Percentiles rank a stretch among this genome's conserved stretches.
These are phyloP conservation scores for Orchesella flavescens DNA, from an alignment of 2,888 invertebrate genomes.

Conservation along the genomic window DNA sequence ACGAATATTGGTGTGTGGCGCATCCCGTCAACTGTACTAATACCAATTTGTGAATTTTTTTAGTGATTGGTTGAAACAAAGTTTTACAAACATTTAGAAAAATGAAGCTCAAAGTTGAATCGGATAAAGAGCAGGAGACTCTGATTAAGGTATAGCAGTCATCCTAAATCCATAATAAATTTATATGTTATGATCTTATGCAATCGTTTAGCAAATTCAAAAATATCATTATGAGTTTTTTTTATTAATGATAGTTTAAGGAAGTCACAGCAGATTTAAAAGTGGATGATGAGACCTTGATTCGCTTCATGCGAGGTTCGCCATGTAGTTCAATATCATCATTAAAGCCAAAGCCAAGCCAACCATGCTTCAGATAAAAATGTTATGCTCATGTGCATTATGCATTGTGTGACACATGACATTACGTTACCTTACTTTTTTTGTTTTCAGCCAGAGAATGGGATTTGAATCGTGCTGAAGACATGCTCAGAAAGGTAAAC, in stretches of 20 bases:
- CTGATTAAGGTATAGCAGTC: slow-evolving; percentile 43
- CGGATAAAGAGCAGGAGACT: slow-evolving; percentile 45
- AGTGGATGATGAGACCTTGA: slow-evolving; percentile 57
- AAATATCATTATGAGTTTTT: background rate
- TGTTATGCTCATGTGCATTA: background rate
- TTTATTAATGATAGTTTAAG: slow-evolving; percentile 31
- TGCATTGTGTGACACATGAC: no score
- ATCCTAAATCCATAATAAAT: no score
- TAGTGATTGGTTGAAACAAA: no score
- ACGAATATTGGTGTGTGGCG: no score
- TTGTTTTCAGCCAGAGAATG: slow-evolving; percentile 36
- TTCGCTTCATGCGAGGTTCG: slow-evolving; percentile 63
- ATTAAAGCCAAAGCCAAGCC: background rate
- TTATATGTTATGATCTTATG: no score
- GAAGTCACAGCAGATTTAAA: slow-evolving; percentile 48
- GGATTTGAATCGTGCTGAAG: slow-evolving; percentile 45
- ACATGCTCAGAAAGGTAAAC: slow-evolving; percentile 60
- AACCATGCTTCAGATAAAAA: background rate
- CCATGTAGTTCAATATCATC: slow-evolving; percentile 15
- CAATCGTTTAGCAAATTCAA: no score
- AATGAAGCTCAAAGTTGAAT: slow-evolving; percentile 59
- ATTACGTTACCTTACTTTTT: no score
- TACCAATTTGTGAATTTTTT: no score
- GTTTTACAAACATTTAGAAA: no score
- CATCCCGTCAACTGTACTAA: no score